Evolutionary conservation across 2,797 vertebrate species (phyloP).

Genomic region (Epinephelus coioides): DNA sequence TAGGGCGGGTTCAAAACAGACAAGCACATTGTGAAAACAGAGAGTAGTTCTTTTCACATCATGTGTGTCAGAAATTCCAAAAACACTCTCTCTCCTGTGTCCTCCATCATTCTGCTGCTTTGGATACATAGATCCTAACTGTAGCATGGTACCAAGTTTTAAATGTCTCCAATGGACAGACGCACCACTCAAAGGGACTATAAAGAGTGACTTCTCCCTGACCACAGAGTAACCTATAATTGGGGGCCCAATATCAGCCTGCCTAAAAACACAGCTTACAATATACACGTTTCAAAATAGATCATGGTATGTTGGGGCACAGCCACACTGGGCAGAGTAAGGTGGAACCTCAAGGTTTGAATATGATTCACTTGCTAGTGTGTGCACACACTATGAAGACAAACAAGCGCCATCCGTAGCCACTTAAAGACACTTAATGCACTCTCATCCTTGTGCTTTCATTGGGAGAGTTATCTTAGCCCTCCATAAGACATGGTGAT

Average conservation of each 20-base stretch:
- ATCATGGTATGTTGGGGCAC: slow-evolving; percentile 61
- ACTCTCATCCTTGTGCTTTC: neutral
- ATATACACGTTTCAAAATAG: slow-evolving; percentile 80
- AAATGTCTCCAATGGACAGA: slow-evolving; percentile 53
- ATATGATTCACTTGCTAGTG: slow-evolving; percentile 35
- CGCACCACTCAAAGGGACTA: slow-evolving; percentile 52
- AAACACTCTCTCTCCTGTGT: slow-evolving; percentile 26
- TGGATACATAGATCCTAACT: slow-evolving; percentile 37
- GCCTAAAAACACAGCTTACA: slow-evolving; percentile 75
- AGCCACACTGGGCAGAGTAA: slow-evolving; percentile 57
- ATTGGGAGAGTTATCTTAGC: neutral
- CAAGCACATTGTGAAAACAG: slow-evolving; percentile 48
- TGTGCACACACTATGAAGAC: slow-evolving; percentile 25
- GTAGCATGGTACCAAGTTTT: slow-evolving; percentile 52
- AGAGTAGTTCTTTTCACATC: slow-evolving; percentile 32
- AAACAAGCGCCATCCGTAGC: slow-evolving; percentile 4
- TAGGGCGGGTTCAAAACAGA: slow-evolving; percentile 55
- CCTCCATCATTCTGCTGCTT: slow-evolving; percentile 39
- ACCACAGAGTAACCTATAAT: slow-evolving; percentile 83
- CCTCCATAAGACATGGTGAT: slow-evolving; percentile 4
- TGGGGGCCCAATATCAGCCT: slow-evolving; percentile 76
- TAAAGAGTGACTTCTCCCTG: slow-evolving; percentile 76
- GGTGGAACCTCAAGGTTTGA: slow-evolving; percentile 52
- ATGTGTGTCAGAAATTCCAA: slow-evolving; percentile 20
- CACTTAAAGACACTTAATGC: slow-evolving; percentile 30